These are phyloP conservation scores for Anoura caudifer DNA, from an alignment of 2,113 vertebrate genomes.

Conservation along the genomic window DNA sequence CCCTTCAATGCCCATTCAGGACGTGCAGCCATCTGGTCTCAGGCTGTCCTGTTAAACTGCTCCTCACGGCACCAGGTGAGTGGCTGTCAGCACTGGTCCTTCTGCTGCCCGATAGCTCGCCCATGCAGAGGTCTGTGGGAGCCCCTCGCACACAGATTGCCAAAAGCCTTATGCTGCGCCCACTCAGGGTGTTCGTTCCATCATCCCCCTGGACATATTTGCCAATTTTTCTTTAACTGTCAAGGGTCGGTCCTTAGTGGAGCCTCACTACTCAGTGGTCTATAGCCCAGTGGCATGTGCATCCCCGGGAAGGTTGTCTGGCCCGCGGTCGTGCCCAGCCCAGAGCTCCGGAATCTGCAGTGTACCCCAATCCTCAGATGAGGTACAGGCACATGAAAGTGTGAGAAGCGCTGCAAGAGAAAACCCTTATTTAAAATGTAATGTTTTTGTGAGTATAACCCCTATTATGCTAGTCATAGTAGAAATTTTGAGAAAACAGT, in stretches of 20 bases:
- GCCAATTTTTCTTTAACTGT: background rate
- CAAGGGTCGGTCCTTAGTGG: background rate
- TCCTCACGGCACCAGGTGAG: background rate
- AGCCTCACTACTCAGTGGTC: background rate
- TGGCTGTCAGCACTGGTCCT: background rate
- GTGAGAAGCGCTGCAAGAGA: background rate
- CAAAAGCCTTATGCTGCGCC: background rate
- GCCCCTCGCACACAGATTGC: background rate
- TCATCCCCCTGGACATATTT: background rate
- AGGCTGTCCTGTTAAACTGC: background rate
- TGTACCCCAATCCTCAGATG: background rate
- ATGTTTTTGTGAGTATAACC: background rate
- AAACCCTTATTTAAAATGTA: background rate
- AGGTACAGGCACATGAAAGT: accelerated
- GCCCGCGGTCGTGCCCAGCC: background rate
- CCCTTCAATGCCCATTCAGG: background rate
- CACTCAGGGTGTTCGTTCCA: background rate
- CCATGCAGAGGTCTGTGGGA: background rate
- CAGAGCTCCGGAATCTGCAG: background rate
- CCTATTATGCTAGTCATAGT: background rate
- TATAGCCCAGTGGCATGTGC: accelerated
- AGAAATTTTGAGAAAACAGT: background rate
- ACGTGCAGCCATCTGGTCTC: constrained; percentile 17
- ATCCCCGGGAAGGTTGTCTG: background rate
- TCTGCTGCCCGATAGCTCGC: background rate